Evolutionary conservation across 2,888 invertebrate genomes (phyloP), one percentile per base, ranked within the genome.

Genomic region (Leptinotarsa rubiginosa): DNA sequence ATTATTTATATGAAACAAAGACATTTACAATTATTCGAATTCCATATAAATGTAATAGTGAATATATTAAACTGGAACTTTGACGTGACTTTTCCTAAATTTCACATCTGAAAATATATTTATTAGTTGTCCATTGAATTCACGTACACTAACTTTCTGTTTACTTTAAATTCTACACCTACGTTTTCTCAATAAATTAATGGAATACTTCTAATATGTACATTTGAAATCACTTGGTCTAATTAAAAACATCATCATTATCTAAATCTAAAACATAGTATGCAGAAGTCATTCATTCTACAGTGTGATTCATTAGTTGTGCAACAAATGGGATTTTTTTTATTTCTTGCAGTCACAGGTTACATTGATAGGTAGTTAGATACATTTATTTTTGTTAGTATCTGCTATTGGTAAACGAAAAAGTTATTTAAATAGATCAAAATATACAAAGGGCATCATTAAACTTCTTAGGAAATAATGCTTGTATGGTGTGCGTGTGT

Each of bases 11-110:
- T n/a, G 18, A 62, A 41, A 62, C 62, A 62, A 41, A 41, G 25
- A 31, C 31, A 41, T 62, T 10, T n/a, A 62, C 16, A 68, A 16
- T 69, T 4, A 69, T 69, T 69, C n/a, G n/a, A 56, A 69, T 69
- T 69, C 69, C 56, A 41, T 16, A n/a, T 31, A 56, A 47, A 56
- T 20, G 41, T 56, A 59, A 69, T 52, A 69, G 47, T 31, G 56
- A 56, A 52, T 69, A 69, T 18, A 25, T 69, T 59, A 54, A 69
- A 41, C 54, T 69, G 7, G 59, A 56, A 56, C 47, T 25, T 52
- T 25, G n/a, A 25, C 49, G 47, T 22, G 56, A 56, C 69, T 47
- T 69, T 56, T 31, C 18, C 41, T 68, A 54, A 54, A 56, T 56
- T 69, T 69, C 69, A 47, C 41, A 52, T 69, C 47, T 69, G 52